Evolutionary conservation across 2,888 invertebrate genomes (phyloP).

Genomic region (Hofmannophila pseudospretella): DNA sequence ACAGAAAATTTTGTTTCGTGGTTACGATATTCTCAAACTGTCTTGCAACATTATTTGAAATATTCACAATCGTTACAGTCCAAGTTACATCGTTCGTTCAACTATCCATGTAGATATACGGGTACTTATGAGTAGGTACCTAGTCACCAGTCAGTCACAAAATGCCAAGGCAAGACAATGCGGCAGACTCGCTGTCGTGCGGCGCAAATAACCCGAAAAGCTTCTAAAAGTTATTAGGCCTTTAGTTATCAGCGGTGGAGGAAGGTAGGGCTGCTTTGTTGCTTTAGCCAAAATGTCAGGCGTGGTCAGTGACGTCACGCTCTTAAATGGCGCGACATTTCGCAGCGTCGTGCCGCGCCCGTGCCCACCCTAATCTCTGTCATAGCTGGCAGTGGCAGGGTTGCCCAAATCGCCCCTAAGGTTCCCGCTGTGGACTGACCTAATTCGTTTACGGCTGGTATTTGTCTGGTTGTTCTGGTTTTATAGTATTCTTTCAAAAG

Average conservation of each 20-base stretch:
- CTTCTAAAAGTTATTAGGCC: slow-evolving; percentile 58
- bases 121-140: no score
- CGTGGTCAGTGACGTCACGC: slow-evolving; percentile 69
- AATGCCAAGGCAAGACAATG: slow-evolving; percentile 61
- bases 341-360: slow-evolving; percentile 61
- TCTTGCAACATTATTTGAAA: no score
- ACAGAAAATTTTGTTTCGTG: no score
- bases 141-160: slow-evolving; percentile 14
- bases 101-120: no score
- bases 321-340: slow-evolving; percentile 73
- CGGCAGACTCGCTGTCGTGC: slow-evolving; percentile 34
- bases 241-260: slow-evolving; percentile 58
- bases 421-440: slow-evolving; percentile 41
- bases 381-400: slow-evolving; percentile 35
- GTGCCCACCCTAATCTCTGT: slow-evolving; percentile 67
- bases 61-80: no score
- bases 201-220: slow-evolving; percentile 55
- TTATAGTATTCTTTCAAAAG: no score
- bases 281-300: slow-evolving; percentile 71
- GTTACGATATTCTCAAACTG: no score
- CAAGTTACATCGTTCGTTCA: no score
- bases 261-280: slow-evolving; percentile 71
- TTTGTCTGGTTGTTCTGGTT: background rate
- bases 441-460: slow-evolving; percentile 25
- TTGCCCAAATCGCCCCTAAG: slow-evolving; percentile 50